These are phyloP conservation scores for western clawed frog (Xenopus tropicalis) DNA, from an alignment of 2,113 vertebrate species.

Conservation along the genomic window UCB_Xtro_10.0 CM004443.2:157114001-157114500, in stretches of 20 bases:
- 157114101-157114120: conserved; percentile 19
- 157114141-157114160: not conserved
- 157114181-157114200: not conserved
- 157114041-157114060: not conserved
- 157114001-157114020: too few species aligned
- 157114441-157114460: too few species aligned
- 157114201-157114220: too few species aligned
- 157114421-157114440: not conserved
- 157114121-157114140: conserved; percentile 10
- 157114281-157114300: not conserved
- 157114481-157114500: too few species aligned
- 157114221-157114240: too few species aligned
- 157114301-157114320: not conserved
- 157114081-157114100: conserved; percentile 2
- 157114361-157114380: not conserved
- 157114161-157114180: not conserved
- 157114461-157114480: too few species aligned
- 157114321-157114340: not conserved
- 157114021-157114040: too few species aligned
- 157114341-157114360: not conserved
- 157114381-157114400: conserved; percentile 4
- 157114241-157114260: too few species aligned
- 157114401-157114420: not conserved
- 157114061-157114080: not conserved
- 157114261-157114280: too few species aligned